These are phyloP conservation scores for Phalacrocorax pelagicus DNA, from an alignment of 2,113 vertebrate species.

Conservation along the genomic window DNA sequence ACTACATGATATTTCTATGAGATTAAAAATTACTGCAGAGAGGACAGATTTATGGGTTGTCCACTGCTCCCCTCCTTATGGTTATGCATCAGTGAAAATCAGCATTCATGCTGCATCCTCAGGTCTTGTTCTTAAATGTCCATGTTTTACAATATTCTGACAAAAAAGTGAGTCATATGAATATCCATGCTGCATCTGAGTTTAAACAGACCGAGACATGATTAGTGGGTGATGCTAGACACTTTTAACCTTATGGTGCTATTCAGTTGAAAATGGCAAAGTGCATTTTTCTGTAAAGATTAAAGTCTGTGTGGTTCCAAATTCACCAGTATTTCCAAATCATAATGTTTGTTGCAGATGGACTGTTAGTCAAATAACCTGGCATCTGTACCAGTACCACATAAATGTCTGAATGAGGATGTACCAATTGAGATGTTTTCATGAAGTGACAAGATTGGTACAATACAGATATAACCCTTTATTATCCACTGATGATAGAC, in stretches of 20 bases:
- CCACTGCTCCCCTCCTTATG: not conserved
- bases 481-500: not conserved
- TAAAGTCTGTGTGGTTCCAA: not conserved
- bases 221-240: not conserved
- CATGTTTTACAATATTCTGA: not conserved
- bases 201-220: not conserved
- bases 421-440: not conserved
- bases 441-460: not conserved
- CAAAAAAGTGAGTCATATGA: not conserved
- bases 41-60: not conserved
- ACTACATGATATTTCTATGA: not conserved
- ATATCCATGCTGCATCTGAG: not conserved
- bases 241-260: not conserved
- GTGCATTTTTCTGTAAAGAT: not conserved
- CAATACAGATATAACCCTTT: not conserved
- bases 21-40: slow-evolving; percentile 3
- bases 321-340: not conserved
- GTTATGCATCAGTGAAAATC: not conserved
- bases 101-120: not conserved
- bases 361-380: not conserved
- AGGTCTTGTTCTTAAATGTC: not conserved
- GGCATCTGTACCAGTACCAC: not conserved
- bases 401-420: not conserved
- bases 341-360: not conserved
- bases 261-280: not conserved